phyloP scores from a whole-genome alignment of 2,888 invertebrate species.

The Eupeodes latifasciatus region DNA sequence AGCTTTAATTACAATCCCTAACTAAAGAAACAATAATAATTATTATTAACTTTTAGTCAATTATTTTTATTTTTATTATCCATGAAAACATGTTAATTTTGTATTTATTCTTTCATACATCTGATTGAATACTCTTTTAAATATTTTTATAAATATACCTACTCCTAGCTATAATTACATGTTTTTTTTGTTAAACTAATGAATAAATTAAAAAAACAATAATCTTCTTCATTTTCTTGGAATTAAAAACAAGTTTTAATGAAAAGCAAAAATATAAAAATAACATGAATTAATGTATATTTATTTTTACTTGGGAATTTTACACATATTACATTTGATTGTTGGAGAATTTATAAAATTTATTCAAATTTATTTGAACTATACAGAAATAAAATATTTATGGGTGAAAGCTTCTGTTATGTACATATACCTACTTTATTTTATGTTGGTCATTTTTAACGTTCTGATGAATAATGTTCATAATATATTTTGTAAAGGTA shows the following conservation, averaged over 20 bases:
- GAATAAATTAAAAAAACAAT: background rate
- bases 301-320: constrained; percentile 18
- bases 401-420: background rate
- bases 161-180: background rate
- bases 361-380: background rate
- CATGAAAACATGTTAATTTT: constrained; percentile 11
- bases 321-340: no score
- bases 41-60: background rate
- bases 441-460: background rate
- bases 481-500: no score
- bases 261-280: background rate
- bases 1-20: background rate
- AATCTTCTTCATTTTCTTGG: background rate
- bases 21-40: background rate
- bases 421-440: no score
- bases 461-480: background rate
- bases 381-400: background rate
- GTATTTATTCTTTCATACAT: background rate
- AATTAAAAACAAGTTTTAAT: constrained; percentile 21
- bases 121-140: background rate
- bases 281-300: background rate
- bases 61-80: background rate
- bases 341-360: background rate
- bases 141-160: background rate
- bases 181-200: background rate